Evolutionary conservation across 2,797 vertebrate species (phyloP).

Genomic region (Varecia variegata): DNA sequence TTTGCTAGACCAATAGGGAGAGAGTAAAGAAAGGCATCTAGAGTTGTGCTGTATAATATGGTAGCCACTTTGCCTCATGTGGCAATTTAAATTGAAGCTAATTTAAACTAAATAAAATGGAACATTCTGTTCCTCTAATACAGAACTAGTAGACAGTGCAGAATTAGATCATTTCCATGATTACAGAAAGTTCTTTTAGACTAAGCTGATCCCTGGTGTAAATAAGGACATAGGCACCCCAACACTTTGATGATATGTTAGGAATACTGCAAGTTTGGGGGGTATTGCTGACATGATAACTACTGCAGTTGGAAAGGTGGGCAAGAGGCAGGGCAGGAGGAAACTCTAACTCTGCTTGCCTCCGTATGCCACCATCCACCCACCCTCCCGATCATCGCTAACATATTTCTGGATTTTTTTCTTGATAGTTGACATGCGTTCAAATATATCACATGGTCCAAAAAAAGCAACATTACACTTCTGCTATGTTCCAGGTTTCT

Average conservation of each 20-base stretch:
- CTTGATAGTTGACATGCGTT: not conserved
- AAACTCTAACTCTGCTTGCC: not conserved
- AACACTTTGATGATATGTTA: not conserved
- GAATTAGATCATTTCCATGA: not conserved
- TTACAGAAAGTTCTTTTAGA: not conserved
- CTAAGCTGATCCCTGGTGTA: not conserved
- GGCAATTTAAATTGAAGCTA: not conserved
- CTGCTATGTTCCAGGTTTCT: not conserved
- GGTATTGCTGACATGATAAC: not conserved
- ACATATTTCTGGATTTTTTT: not conserved
- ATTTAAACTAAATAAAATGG: not conserved
- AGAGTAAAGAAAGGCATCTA: not conserved
- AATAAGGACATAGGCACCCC: not conserved
- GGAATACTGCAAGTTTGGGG: not conserved
- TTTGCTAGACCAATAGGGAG: not conserved
- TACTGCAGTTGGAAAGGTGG: not conserved
- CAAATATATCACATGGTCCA: not conserved
- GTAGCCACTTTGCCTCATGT: not conserved
- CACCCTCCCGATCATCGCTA: accelerated
- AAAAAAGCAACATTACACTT: not conserved
- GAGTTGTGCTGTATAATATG: not conserved
- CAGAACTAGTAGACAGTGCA: not conserved
- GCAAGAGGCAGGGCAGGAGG: not conserved
- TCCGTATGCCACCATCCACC: not conserved
- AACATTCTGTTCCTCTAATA: not conserved